Evolutionary conservation across 1,140 invertebrate species (phyloP).

Genomic region (Platorchestia sp.): DNA sequence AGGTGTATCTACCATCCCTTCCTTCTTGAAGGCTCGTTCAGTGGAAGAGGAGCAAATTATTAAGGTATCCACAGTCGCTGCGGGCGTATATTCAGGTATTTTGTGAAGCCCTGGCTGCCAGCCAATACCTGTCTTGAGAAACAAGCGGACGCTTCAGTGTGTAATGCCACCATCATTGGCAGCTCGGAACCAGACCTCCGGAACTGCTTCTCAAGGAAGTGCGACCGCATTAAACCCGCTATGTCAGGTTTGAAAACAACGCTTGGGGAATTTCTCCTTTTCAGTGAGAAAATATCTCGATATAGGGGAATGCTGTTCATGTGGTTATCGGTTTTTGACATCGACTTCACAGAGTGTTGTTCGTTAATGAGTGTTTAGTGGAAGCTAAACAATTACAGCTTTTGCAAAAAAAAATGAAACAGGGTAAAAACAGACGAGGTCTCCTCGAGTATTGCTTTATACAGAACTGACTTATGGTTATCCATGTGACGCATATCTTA

Average conservation of each 20-base stretch:
- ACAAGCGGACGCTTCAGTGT: not conserved
- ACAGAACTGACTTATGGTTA: too few relatives aligned
- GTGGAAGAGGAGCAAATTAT: not conserved
- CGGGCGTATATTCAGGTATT: not conserved
- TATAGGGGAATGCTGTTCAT: too few relatives aligned
- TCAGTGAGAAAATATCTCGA: not conserved
- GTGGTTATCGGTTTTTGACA: too few relatives aligned
- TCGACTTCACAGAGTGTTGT: too few relatives aligned
- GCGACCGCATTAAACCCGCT: not conserved
- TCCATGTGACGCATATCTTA: too few relatives aligned
- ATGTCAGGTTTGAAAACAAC: not conserved
- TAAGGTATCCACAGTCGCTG: not conserved
- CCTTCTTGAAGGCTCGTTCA: not conserved
- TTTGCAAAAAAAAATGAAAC: too few relatives aligned
- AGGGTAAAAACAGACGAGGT: too few relatives aligned
- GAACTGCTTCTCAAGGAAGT: constrained; percentile 3
- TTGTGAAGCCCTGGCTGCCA: not conserved
- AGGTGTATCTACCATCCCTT: not conserved
- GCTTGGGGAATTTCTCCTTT: not conserved
- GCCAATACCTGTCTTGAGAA: constrained; percentile 22
- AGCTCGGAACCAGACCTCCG: not conserved
- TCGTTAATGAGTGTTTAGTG: too few relatives aligned
- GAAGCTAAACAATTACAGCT: too few relatives aligned
- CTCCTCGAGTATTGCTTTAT: too few relatives aligned
- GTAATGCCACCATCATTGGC: constrained; percentile 23